Evolutionary conservation across 1,140 invertebrate species (phyloP), one percentile per base, ranked within the genome.

Genomic region (Heliothis virescens): DNA sequence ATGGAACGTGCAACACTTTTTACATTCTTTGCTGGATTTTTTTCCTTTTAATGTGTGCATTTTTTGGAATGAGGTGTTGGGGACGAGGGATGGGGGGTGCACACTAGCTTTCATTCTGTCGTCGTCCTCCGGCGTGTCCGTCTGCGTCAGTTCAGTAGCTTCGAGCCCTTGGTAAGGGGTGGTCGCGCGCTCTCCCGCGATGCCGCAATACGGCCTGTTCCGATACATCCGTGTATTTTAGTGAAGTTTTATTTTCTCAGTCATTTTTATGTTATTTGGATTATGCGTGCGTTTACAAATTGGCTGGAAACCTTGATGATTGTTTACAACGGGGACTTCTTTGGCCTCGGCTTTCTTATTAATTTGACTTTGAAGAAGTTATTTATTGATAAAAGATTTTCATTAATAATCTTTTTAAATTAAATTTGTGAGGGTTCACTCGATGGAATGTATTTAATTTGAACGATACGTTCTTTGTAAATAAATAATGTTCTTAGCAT

Each of bases 11-110:
- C 79, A 83, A 83, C 87, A 83, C 67, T 86, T 83, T 82, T 90
- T 80, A 84, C 88, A 90, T 92, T 89, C 89, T 86, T 88, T 85
- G 65, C 84, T 83, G 67, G 63, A 53, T 52, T 65, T 89, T 90
- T 91, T 90, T 91, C 90, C 83, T 90, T 84, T 74, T 85, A 88
- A 88, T 87, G 89, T 91, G 91, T 94, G 91, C 92, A 92, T 92
- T 91, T 91, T 87, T 90, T 86, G 84, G 81, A 81, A 87, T 83
- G 83, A 87, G 84, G 86, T 86, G 82, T 84, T 75, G 74, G 88
- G 86, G 60, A 18, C 63, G 74, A 82, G 71, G 82, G 78, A 48
- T 79, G 87, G 80, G 84, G 87, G 86, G 84, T 85, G 85, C 80
- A 83, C 79, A 82, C 81, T 79, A 84, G 88, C 83, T 85, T 90